Evolutionary conservation across 2,797 vertebrate species (phyloP).

Genomic region (Thunnus albacares): DNA sequence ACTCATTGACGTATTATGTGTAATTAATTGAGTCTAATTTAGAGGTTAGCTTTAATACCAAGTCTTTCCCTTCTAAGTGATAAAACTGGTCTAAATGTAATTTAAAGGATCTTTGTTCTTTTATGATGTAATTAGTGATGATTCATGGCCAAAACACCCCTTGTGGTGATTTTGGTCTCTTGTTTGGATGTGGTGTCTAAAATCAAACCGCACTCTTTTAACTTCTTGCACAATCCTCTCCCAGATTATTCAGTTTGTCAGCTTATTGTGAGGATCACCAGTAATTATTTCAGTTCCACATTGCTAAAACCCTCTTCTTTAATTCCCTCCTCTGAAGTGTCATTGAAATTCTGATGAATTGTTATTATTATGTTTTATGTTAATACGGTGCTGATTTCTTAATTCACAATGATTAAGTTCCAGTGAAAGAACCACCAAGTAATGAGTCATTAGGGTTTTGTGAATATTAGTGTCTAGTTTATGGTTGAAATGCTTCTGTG

Average conservation of each 20-base stretch:
- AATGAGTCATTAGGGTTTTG: conserved; percentile 24
- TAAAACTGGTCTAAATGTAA: neutral
- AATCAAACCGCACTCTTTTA: neutral
- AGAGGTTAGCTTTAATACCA: neutral
- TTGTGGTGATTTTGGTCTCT: neutral
- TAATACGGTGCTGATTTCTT: conserved; percentile 15
- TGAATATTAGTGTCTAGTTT: neutral
- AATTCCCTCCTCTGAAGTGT: conserved; percentile 21
- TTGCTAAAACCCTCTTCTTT: conserved; percentile 10
- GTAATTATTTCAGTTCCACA: conserved; percentile 27
- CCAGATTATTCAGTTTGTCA: conserved; percentile 1
- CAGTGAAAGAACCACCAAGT: conserved; percentile 33
- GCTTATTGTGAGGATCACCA: conserved; percentile 9
- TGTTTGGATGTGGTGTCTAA: neutral
- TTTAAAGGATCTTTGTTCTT: neutral
- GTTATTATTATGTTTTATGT: conserved; percentile 32
- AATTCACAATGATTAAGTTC: conserved; percentile 51
- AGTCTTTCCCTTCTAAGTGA: neutral
- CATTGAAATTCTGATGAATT: conserved; percentile 40
- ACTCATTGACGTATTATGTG: neutral
- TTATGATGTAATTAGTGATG: neutral
- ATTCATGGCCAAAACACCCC: neutral
- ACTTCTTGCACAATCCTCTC: neutral
- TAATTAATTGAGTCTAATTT: conserved; percentile 15
- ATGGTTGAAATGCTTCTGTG: conserved; percentile 17